A percentile compares a stretch with the other conserved stretches of the same genome.
Conservation (phyloP, 2,888 invertebrate genomes). For the Tyria jacobaeae region DNA sequence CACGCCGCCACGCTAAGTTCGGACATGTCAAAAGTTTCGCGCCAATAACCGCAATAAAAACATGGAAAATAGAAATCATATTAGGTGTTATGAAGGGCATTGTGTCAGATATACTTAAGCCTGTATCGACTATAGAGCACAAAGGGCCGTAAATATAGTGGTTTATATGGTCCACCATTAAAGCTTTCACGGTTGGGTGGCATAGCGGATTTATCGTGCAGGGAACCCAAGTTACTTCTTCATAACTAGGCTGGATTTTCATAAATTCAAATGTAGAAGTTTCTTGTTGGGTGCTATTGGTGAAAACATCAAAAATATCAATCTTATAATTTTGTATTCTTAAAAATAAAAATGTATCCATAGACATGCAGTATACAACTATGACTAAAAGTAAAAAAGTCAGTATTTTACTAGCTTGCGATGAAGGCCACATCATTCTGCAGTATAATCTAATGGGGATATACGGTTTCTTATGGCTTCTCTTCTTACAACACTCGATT, state of each 20-base stretch:
- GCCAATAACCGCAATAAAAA: slow-evolving; percentile 91
- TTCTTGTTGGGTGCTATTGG: slow-evolving; percentile 52
- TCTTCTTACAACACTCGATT: slow-evolving; percentile 21
- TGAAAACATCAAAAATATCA: slow-evolving; percentile 69
- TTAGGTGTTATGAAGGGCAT: slow-evolving; percentile 91
- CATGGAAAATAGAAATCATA: slow-evolving; percentile 93
- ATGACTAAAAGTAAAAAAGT: slow-evolving; percentile 86
- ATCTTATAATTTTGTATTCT: slow-evolving; percentile 90
- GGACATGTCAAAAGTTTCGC: slow-evolving; percentile 92
- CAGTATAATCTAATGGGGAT: slow-evolving; percentile 24
- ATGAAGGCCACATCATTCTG: slow-evolving; percentile 90
- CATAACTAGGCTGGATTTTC: slow-evolving; percentile 68
- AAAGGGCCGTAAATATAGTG: slow-evolving; percentile 94
- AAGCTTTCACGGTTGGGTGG: slow-evolving; percentile 93
- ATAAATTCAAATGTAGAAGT: slow-evolving; percentile 61
- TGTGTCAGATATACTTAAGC: slow-evolving; percentile 88
- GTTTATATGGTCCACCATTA: slow-evolving; percentile 94
- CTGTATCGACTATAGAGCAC: slow-evolving; percentile 90
- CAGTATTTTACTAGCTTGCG: slow-evolving; percentile 90
- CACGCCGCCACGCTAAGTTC: slow-evolving; percentile 89
- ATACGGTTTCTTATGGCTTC: slow-evolving; percentile 29
- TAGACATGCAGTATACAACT: slow-evolving; percentile 88
- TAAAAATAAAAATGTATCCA: slow-evolving; percentile 91
- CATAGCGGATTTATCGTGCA: slow-evolving; percentile 92
- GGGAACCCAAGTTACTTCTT: slow-evolving; percentile 87